Evolutionary conservation across 2,888 invertebrate genomes (phyloP), one percentile per base, ranked within the genome.

Genomic region (Scelioninae gen. 1): DNA sequence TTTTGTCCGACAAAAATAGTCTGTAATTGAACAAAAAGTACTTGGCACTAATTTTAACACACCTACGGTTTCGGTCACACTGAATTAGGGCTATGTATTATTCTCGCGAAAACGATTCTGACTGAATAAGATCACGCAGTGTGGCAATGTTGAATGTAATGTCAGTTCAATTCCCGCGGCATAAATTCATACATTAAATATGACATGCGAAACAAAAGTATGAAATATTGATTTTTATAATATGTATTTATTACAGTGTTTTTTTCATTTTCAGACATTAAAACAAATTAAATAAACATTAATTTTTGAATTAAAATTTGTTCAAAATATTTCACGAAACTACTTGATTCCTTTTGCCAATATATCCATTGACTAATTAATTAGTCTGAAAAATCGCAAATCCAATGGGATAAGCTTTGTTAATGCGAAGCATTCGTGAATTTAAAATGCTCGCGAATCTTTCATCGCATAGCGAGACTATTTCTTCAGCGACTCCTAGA

Each of bases 21-120:
- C n/a, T n/a, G 13, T 15, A 49, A 49, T 38, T 23, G 31, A 66
- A 51, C n/a, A 87, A 84, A 88, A 87, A 88, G 85, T 86, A 82
- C 82, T 86, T 86, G 86, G 86, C 87, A 87, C 85, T 85, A 87
- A 88, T 85, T 87, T n/a, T 86, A 79, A 88, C 88, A 88, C 85
- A 87, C 83, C 85, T 90, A 90, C 86, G 89, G 89, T 88, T 90
- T 89, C 90, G 87, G 87, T 91, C 89, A 85, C 83, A 87, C 88
- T 85, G 87, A 90, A 90, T 90, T 90, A 89, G 86, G 87, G 85
- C 85, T 86, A 47, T 45, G 51, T 66, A 72, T 80, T 85, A 86
- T 83, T 85, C 84, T 55, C 76, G 78, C 78, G 76, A 86, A 87
- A 87, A 86, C 85, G 87, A 86, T 88, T 88, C 85, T 87, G 88